Evolutionary conservation across 2,113 vertebrate species (phyloP).

Genomic region (Morone saxatilis): DNA sequence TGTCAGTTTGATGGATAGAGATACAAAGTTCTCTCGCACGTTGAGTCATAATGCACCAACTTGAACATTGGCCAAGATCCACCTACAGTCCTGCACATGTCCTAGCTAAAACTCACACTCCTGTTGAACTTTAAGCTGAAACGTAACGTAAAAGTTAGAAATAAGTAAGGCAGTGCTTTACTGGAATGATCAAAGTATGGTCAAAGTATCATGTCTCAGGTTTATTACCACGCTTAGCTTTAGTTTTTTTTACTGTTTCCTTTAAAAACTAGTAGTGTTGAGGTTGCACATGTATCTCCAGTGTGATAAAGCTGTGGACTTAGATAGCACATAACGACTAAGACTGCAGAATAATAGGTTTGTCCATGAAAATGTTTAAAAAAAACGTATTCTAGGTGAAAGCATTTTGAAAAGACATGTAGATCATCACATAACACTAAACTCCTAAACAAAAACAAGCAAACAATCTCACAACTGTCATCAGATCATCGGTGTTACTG

Average conservation of each 20-base stretch:
- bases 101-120: slow-evolving; percentile 5
- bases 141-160: background rate
- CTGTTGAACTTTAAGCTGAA: slow-evolving; percentile 16
- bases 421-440: background rate
- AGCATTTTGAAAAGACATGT: background rate
- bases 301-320: background rate
- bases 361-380: background rate
- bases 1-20: slow-evolving; percentile 15
- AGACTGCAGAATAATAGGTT: background rate
- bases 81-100: slow-evolving; percentile 11
- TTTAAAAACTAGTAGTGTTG: background rate
- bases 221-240: background rate
- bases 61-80: slow-evolving; percentile 64
- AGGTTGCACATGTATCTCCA: background rate
- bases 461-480: background rate
- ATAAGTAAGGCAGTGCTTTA: background rate
- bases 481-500: background rate
- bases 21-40: slow-evolving; percentile 8
- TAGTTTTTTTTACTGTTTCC: background rate
- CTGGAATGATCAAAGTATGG: background rate
- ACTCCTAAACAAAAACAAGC: background rate
- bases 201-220: background rate
- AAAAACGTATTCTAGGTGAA: background rate
- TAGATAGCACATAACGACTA: background rate
- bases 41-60: slow-evolving; percentile 22